Conservation (phyloP, 2,888 invertebrate genomes). For the Polydesmus complanatus region DNA sequence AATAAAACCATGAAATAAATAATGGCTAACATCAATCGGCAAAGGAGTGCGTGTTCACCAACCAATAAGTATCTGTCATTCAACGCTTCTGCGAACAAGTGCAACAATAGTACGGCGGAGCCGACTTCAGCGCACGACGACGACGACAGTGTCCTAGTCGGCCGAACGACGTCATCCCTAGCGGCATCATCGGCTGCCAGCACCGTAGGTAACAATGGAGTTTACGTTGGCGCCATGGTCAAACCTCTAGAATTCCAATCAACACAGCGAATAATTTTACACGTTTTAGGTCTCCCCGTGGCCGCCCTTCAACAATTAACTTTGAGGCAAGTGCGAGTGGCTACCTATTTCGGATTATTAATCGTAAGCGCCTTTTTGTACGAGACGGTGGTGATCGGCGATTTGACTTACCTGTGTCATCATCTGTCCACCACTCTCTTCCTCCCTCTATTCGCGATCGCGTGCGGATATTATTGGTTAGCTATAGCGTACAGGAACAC, state of each 20-base stretch:
- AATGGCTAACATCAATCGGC: neutral
- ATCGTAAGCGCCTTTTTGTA: neutral
- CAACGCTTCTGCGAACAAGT: neutral
- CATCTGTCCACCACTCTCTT: conserved; percentile 21
- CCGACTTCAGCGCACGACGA: too few relatives aligned
- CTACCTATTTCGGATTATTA: neutral
- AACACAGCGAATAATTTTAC: too few relatives aligned
- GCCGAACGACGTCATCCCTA: too few relatives aligned
- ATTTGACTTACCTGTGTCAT: conserved; percentile 4
- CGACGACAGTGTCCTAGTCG: too few relatives aligned
- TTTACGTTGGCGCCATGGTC: neutral
- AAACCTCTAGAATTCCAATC: neutral
- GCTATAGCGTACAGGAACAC: conserved; percentile 29
- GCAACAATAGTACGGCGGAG: too few relatives aligned
- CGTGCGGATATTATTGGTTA: conserved; percentile 29
- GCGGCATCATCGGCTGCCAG: neutral
- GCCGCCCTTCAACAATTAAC: neutral
- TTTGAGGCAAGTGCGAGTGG: neutral
- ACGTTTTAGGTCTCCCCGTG: neutral
- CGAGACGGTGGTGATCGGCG: neutral
- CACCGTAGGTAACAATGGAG: neutral
- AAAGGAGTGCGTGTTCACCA: neutral
- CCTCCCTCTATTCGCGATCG: conserved; percentile 30
- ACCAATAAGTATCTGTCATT: neutral
- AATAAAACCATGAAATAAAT: too few relatives aligned